Evolutionary conservation across 2,113 vertebrate genomes (phyloP).

Genomic region (Semnornis frantzii): DNA sequence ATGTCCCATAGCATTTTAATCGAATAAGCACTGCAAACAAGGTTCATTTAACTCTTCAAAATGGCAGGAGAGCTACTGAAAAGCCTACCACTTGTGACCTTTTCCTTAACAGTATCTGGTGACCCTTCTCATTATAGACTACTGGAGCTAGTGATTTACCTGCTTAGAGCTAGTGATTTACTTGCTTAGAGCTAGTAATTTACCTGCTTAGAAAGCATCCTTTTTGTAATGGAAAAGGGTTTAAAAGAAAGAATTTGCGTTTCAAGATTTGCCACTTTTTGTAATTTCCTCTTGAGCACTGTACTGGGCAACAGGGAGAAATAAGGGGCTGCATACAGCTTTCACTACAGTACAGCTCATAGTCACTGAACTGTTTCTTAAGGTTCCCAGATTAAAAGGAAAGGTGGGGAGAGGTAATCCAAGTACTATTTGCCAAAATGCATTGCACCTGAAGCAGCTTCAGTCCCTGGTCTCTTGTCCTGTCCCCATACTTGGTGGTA

Average conservation of each 20-base stretch:
- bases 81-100: not conserved
- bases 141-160: not conserved
- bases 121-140: not conserved
- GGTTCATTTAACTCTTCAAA: not conserved
- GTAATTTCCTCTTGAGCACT: not conserved
- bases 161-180: not conserved
- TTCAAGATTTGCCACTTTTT: not conserved
- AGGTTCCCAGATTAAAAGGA: not conserved
- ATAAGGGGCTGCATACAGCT: not conserved
- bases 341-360: not conserved
- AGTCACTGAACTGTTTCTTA: not conserved
- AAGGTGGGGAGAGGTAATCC: not conserved
- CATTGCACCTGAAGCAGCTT: not conserved
- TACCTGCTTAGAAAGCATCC: not conserved
- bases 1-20: not conserved
- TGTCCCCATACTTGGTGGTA: not conserved
- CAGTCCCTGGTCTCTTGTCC: not conserved
- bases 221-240: not conserved
- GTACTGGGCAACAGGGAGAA: not conserved
- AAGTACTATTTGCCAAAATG: not conserved
- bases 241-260: not conserved
- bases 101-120: not conserved
- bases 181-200: not conserved
- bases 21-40: not conserved
- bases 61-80: not conserved